Conservation (phyloP, 2,888 invertebrate species). For the Ophion slaviceki region DNA sequence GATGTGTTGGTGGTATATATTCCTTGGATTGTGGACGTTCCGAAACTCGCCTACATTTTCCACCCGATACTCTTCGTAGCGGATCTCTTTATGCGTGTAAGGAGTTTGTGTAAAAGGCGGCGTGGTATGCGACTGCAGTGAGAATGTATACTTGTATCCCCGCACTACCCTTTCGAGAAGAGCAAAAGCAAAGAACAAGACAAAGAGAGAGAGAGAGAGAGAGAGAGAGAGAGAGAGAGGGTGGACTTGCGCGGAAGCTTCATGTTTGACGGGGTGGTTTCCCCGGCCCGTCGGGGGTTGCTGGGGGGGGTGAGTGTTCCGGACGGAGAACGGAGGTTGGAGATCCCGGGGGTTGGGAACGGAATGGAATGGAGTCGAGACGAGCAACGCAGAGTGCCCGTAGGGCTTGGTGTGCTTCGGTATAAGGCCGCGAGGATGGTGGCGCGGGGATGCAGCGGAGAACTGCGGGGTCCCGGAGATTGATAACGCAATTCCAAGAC, state of each 20-base stretch:
- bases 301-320: constrained; percentile 68
- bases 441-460: constrained; percentile 72
- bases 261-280: constrained; percentile 78
- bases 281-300: constrained; percentile 72
- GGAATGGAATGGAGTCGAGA: constrained; percentile 85
- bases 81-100: constrained; percentile 51
- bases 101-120: constrained; percentile 33
- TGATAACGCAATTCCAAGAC: constrained; percentile 84
- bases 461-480: constrained; percentile 80
- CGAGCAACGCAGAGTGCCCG: constrained; percentile 71
- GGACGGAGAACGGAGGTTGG: constrained; percentile 76
- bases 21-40: constrained; percentile 52
- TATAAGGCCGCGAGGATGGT: constrained; percentile 68
- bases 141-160: constrained; percentile 50
- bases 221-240: constrained; percentile 62
- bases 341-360: constrained; percentile 87
- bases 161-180: constrained; percentile 39
- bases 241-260: constrained; percentile 76
- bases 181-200: constrained; percentile 44
- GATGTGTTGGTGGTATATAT: constrained; percentile 58
- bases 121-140: constrained; percentile 54
- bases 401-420: constrained; percentile 66
- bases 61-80: constrained; percentile 39
- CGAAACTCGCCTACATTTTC: constrained; percentile 47
- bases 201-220: constrained; percentile 63